These are phyloP conservation scores for Nineta flava DNA, from an alignment of 2,888 invertebrate genomes.

Conservation along the genomic window DNA sequence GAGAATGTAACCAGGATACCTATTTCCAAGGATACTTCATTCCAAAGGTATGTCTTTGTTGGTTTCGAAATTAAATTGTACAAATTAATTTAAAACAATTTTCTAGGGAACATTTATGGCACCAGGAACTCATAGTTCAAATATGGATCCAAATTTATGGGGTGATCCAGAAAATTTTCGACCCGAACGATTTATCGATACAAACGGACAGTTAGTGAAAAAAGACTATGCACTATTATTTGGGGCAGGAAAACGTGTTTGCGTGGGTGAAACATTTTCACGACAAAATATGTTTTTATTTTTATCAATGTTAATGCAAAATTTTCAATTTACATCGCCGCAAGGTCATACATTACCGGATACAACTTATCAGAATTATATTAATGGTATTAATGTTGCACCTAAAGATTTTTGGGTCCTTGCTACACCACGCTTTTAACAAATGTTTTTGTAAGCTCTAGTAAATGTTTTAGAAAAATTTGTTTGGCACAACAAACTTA, in stretches of 20 bases:
- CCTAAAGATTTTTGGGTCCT: constrained; percentile 1
- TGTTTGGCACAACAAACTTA: too few species aligned
- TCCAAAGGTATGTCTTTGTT: constrained; percentile 40
- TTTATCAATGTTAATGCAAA: constrained; percentile 40
- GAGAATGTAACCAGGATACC: constrained; percentile 49
- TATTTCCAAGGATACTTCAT: constrained; percentile 49
- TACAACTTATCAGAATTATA: constrained; percentile 25
- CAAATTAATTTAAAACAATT: background rate
- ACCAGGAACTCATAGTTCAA: constrained; percentile 31
- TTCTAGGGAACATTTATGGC: constrained; percentile 35
- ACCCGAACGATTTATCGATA: constrained; percentile 37
- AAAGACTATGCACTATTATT: constrained; percentile 44
- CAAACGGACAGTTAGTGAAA: constrained; percentile 31
- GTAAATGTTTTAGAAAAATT: constrained; percentile 14
- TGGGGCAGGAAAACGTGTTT: constrained; percentile 46
- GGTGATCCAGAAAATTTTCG: constrained; percentile 24
- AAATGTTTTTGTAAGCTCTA: too few species aligned
- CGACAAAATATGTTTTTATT: constrained; percentile 45
- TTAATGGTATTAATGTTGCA: constrained; percentile 16
- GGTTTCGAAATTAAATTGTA: background rate
- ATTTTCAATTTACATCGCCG: constrained; percentile 39
- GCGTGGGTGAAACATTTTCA: constrained; percentile 53
- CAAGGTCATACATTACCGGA: constrained; percentile 33
- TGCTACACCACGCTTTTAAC: background rate
- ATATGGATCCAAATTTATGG: constrained; percentile 23